phyloP scores from a whole-genome alignment of 2,113 vertebrate species.

The Rhinichthys klamathensis region DNA sequence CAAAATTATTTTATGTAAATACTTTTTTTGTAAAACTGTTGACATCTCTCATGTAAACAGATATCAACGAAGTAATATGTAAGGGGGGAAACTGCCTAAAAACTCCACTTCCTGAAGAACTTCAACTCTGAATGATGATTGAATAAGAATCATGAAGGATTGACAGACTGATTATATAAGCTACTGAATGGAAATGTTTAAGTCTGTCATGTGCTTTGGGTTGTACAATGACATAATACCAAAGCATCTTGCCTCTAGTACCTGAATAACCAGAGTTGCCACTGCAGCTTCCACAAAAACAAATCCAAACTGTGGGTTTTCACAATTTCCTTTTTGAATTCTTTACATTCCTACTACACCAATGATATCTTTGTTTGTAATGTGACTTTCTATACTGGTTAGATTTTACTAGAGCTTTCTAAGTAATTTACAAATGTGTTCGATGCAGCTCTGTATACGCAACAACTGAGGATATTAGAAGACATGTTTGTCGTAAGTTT shows the following conservation, averaged over 20 bases:
- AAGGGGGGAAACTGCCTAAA: not conserved
- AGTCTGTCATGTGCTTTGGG: constrained; percentile 5
- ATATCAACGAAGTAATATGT: constrained; percentile 16
- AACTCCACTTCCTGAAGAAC: not conserved
- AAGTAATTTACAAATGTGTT: too few species aligned
- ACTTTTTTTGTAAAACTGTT: not conserved
- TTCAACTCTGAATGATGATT: not conserved
- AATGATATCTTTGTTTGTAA: not conserved
- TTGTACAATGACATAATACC: not conserved
- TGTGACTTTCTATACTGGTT: not conserved
- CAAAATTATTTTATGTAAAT: not conserved
- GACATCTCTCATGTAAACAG: constrained; percentile 13
- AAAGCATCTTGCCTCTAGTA: not conserved
- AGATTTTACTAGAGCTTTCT: too few species aligned
- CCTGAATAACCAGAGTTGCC: constrained; percentile 1
- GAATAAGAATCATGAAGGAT: not conserved
- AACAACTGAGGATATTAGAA: too few species aligned
- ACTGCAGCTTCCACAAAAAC: not conserved
- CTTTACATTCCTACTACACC: not conserved
- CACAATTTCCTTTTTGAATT: constrained; percentile 9
- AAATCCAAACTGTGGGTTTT: not conserved
- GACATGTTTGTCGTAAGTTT: too few species aligned
- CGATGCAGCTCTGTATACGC: too few species aligned
- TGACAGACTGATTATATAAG: not conserved
- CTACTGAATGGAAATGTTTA: not conserved